Evolutionary conservation across 1,140 invertebrate genomes (phyloP).

Genomic region (Heliconius eleuchia): DNA sequence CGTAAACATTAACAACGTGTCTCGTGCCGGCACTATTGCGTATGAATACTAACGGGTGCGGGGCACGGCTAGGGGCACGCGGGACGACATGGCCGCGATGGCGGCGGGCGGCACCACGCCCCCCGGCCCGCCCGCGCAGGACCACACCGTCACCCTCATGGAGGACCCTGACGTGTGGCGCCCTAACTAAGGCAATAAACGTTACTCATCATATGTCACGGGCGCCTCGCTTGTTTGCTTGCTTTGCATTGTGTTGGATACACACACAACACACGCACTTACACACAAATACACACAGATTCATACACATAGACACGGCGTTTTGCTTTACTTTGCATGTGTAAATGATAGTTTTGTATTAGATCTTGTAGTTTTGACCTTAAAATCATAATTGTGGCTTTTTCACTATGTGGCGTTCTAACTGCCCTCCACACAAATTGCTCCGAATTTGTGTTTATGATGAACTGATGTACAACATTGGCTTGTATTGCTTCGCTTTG

Average conservation of each 20-base stretch:
- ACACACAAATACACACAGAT: background rate
- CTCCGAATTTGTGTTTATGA: no score
- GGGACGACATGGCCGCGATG: slow-evolving; percentile 91
- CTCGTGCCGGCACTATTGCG: no score
- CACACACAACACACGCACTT: background rate
- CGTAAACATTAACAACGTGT: slow-evolving; percentile 4
- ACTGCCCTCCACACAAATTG: no score
- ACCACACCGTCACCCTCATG: slow-evolving; percentile 90
- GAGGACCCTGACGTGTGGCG: slow-evolving; percentile 94
- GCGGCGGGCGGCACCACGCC: slow-evolving; percentile 86
- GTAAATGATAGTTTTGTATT: no score
- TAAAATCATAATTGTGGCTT: no score
- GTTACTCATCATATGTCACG: slow-evolving; percentile 27
- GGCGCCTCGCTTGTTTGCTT: background rate
- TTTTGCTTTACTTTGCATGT: no score
- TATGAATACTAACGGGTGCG: slow-evolving; percentile 25
- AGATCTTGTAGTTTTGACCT: no score
- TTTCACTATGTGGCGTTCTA: no score
- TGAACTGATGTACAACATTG: background rate
- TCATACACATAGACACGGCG: background rate
- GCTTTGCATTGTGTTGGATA: background rate
- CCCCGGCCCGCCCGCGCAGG: slow-evolving; percentile 81
- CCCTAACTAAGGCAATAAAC: slow-evolving; percentile 86
- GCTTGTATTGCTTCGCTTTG: background rate
- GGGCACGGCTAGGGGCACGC: slow-evolving; percentile 87